Percentiles rank a stretch among this genome's conserved stretches.
These are phyloP conservation scores for Erebia palarica DNA, from an alignment of 2,888 invertebrate species.

Conservation along the genomic window DNA sequence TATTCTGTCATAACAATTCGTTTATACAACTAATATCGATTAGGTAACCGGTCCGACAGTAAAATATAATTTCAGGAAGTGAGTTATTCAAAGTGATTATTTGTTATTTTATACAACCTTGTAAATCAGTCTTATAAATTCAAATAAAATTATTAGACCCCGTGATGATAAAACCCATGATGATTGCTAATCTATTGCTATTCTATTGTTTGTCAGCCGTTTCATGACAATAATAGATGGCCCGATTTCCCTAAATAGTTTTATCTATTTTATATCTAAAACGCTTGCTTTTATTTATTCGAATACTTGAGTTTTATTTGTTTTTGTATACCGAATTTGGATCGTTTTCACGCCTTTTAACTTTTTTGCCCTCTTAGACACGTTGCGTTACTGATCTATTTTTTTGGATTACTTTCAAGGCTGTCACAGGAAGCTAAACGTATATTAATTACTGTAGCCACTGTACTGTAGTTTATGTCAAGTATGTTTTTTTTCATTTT, in stretches of 20 bases:
- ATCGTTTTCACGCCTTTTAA: slow-evolving; percentile 36
- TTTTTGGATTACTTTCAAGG: slow-evolving; percentile 25
- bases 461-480: background rate
- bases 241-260: slow-evolving; percentile 19
- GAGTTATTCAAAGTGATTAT: background rate
- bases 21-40: background rate
- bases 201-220: slow-evolving; percentile 9
- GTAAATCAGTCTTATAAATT: background rate
- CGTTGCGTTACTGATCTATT: slow-evolving; percentile 14
- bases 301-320: slow-evolving; percentile 20
- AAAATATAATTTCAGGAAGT: slow-evolving; percentile 2
- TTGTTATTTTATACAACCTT: background rate
- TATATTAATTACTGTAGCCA: too few species aligned
- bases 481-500: background rate
- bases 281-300: slow-evolving; percentile 21
- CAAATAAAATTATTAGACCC: background rate
- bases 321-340: slow-evolving; percentile 25
- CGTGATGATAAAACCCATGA: background rate
- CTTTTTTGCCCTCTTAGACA: slow-evolving; percentile 26
- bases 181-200: slow-evolving; percentile 5
- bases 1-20: background rate
- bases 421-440: background rate
- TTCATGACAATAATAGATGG: slow-evolving; percentile 9
- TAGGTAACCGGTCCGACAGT: background rate
- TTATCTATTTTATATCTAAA: slow-evolving; percentile 17